Conservation (phyloP, 2,797 vertebrate genomes). For the Notamacropus eugenii region DNA sequence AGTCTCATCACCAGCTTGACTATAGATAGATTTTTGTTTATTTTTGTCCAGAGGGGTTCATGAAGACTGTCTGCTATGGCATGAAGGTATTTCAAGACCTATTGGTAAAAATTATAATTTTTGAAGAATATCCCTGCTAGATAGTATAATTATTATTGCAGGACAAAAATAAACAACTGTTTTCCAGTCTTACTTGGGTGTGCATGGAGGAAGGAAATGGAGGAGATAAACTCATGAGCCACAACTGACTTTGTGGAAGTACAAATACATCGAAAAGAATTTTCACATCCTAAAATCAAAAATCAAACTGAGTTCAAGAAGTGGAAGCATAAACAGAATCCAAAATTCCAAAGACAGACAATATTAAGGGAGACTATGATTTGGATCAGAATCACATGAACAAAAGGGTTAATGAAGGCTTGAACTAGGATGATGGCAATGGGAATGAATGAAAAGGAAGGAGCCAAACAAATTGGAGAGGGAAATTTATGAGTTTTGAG, state of each 20-base stretch:
- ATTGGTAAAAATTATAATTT: neutral
- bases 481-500: neutral
- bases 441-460: neutral
- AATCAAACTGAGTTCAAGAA: neutral
- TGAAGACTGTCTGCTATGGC: neutral
- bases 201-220: neutral
- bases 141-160: neutral
- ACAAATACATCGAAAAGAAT: neutral
- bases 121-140: neutral
- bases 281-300: neutral
- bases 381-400: neutral
- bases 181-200: neutral
- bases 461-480: neutral
- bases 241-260: neutral
- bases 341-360: neutral
- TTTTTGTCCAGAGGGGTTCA: neutral
- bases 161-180: neutral
- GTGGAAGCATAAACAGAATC: neutral
- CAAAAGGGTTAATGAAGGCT: neutral
- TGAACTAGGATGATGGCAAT: neutral
- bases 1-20: neutral
- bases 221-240: neutral
- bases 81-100: neutral
- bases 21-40: neutral
- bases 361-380: neutral